Base-by-base conservation (phyloP, 1,140 invertebrate species). In the Caenorhabditis briggsae region DNA sequence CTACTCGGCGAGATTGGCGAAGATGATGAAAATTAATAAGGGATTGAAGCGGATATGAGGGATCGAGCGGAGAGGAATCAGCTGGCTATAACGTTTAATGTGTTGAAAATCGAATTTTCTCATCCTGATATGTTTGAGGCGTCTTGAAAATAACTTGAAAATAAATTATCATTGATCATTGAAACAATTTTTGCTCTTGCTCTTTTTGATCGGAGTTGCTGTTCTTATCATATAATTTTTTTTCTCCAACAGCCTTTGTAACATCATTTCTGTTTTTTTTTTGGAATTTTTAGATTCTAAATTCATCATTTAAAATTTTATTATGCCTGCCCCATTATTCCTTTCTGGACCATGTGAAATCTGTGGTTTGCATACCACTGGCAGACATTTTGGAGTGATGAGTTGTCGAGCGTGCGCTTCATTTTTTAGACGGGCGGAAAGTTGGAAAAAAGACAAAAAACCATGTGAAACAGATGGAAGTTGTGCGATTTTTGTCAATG, bases 71-170 rank as follows among this genome's bases (percentile, higher is more conserved):
- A 61, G 23, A 61, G 59, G 23, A 25, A 25, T 12, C 59, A 61
- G 23, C 8, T 61, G 5, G 59, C 59, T 11, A 23, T 1, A 12
- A 0, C 25, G 3, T 61, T 61, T 12, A 23, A 61, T 61, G 23
- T 61, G 20, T 61, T 61, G 11, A 25, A 20, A 20, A 20, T 61
- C 2, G 59, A 61, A 25, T 61, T 61, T 25, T 61, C 59, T 3
- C 59, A 61, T 61, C 59, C 59, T 8, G 59, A 61, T 12, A 61
- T 61, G 59, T 61, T 61, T 61, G 59, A 61, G 33, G 33, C 33
- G 33, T 33, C 33, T 33, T 33, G 33, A 33, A 33, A 1, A 33
- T 33, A 33, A 33, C 33, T 33, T 33, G 33, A 33, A 61, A 25
- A 25, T 18, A 61, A 20, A 25, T 33, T 0, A 61, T 61, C 5